Evolutionary conservation across 2,113 vertebrate species (phyloP).

Genomic region (Perca flavescens): DNA sequence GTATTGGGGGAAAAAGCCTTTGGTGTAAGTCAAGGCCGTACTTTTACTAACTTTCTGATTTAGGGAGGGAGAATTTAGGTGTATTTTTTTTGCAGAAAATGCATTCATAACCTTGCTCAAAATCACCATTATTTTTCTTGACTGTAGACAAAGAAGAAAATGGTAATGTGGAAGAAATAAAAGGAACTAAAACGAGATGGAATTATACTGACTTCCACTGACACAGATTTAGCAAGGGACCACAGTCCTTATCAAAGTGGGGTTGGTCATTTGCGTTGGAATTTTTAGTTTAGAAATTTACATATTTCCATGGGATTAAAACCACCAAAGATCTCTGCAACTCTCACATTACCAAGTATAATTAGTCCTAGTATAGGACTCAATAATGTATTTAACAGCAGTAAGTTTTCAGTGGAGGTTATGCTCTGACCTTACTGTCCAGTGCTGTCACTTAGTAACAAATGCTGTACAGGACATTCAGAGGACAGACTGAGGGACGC

Average conservation of each 20-base stretch:
- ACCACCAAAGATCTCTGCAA: conserved; percentile 15
- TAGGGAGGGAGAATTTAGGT: neutral
- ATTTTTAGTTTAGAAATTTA: conserved; percentile 7
- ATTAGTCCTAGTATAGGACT: conserved; percentile 32
- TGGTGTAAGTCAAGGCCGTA: neutral
- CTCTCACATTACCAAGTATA: conserved; percentile 53
- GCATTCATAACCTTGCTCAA: neutral
- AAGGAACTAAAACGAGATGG: conserved; percentile 12
- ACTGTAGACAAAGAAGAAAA: neutral
- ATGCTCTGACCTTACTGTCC: conserved; percentile 59
- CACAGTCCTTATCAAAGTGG: neutral
- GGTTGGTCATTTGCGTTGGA: conserved; percentile 13
- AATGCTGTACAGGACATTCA: conserved; percentile 57
- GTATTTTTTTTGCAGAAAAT: neutral
- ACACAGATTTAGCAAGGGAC: neutral
- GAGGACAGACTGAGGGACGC: conserved; percentile 59
- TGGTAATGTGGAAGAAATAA: neutral
- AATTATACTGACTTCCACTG: conserved; percentile 9
- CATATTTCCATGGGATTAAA: conserved; percentile 40
- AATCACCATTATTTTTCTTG: neutral
- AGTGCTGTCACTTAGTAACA: conserved; percentile 57
- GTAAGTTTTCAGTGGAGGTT: conserved; percentile 33
- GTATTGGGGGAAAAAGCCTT: neutral
- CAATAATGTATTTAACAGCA: conserved; percentile 32
- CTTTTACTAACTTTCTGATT: conserved; percentile 3